These are phyloP conservation scores for Rostratula benghalensis DNA, from an alignment of 2,113 vertebrate species.

Conservation along the genomic window DNA sequence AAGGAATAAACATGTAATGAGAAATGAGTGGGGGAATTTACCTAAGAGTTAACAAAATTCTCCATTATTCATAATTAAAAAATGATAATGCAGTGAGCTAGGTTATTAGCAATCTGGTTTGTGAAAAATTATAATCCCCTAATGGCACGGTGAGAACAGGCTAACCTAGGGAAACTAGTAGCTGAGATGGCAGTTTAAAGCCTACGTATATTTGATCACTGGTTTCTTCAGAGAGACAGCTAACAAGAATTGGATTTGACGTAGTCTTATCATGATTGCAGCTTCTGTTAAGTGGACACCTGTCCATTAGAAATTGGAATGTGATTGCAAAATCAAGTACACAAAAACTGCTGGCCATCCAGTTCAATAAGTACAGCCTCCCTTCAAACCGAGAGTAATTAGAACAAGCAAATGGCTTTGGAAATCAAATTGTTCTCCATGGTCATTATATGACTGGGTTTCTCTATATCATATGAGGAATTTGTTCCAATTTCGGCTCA, in stretches of 20 bases:
- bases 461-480: not conserved
- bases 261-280: not conserved
- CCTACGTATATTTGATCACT: rapidly evolving
- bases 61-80: not conserved
- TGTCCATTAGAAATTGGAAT: not conserved
- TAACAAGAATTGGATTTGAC: not conserved
- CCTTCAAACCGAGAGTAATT: not conserved
- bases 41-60: not conserved
- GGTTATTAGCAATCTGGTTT: not conserved
- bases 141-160: not conserved
- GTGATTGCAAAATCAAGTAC: not conserved
- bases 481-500: not conserved
- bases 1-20: not conserved
- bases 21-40: not conserved
- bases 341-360: not conserved
- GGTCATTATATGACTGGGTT: not conserved
- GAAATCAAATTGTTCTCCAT: not conserved
- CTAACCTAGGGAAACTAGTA: not conserved
- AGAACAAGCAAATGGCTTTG: not conserved
- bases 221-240: not conserved
- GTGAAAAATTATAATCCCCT: not conserved
- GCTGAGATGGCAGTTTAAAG: not conserved
- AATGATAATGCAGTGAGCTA: not conserved
- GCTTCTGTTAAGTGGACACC: not conserved
- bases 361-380: not conserved